Evolutionary conservation across 1,140 invertebrate species (phyloP), one percentile per base, ranked within the genome.

Genomic region (Aricia agestis): DNA sequence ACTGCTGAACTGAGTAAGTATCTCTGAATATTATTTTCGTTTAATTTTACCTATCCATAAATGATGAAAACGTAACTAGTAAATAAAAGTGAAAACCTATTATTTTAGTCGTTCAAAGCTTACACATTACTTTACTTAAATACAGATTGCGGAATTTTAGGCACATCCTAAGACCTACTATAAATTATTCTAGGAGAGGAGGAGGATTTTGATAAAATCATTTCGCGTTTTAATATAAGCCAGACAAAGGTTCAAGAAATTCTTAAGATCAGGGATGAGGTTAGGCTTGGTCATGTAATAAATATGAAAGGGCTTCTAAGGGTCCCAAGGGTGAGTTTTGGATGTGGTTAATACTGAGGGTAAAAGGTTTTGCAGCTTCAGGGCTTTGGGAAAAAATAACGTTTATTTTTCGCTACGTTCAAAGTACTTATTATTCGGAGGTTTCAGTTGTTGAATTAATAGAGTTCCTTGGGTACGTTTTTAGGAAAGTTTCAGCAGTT

Each of bases 301-400:
- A 52, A 52, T 52, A 52, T 52, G 4, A 52, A 52, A 52, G 1
- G 45, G 45, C 45, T 9, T 52, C 9, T 52, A 52, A 15, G 45
- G 45, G 45, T 52, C 45, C 45, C 45, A 11, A 13, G 45, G 45
- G 45, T 13, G 13, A 52, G 11, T 52, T 36, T 52, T 52, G 45
- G 45, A 0, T 52, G 45, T 52, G 45, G 45, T 52, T 15, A 52
- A 52, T 52, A 52, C 45, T 52, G 45, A 6, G 45, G 45, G 13
- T 52, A 52, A 52, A 52, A 52, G 45, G 45, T 52, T 52, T 52
- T 52, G 45, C 45, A 15, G 45, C 45, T 52, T 52, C 45, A 52
- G 45, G 13, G 13, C 45, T 15, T 52, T 52, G 3, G 45, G 13
- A 52, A 52, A 52, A 52, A 52, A 52, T 52, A 15, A 52, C 13